These are phyloP conservation scores for Trichogramma pretiosum DNA, from an alignment of 1,140 invertebrate genomes.

Conservation along the genomic window DNA sequence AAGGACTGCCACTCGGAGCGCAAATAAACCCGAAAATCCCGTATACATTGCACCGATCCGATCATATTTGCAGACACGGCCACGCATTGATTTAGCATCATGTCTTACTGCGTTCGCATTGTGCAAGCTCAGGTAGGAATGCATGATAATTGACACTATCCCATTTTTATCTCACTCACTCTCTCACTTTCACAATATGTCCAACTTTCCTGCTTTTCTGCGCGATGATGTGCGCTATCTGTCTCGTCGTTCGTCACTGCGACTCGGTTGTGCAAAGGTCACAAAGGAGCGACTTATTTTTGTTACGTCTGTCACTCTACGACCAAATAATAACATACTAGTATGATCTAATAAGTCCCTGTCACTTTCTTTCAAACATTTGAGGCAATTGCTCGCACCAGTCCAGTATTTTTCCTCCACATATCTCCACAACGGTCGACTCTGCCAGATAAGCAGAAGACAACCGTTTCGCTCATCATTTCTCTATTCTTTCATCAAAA, in stretches of 20 bases:
- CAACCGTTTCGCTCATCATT: too few species aligned
- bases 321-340: too few species aligned
- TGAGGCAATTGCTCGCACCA: too few species aligned
- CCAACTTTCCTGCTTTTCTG: neutral
- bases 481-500: too few species aligned
- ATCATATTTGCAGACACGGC: too few species aligned
- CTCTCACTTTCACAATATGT: too few species aligned
- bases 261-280: conserved; percentile 11
- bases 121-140: conserved; percentile 61
- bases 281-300: conserved; percentile 13
- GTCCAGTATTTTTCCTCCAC: too few species aligned
- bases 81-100: too few species aligned
- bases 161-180: neutral
- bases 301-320: neutral
- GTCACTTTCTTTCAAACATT: neutral
- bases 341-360: neutral
- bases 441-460: too few species aligned
- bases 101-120: conserved; percentile 66
- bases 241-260: neutral
- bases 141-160: too few species aligned
- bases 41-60: too few species aligned
- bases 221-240: neutral
- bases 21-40: conserved; percentile 10
- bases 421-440: too few species aligned
- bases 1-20: conserved; percentile 41